Conservation (phyloP, 2,113 vertebrate species). For the Epinephelus cyanopodus region DNA sequence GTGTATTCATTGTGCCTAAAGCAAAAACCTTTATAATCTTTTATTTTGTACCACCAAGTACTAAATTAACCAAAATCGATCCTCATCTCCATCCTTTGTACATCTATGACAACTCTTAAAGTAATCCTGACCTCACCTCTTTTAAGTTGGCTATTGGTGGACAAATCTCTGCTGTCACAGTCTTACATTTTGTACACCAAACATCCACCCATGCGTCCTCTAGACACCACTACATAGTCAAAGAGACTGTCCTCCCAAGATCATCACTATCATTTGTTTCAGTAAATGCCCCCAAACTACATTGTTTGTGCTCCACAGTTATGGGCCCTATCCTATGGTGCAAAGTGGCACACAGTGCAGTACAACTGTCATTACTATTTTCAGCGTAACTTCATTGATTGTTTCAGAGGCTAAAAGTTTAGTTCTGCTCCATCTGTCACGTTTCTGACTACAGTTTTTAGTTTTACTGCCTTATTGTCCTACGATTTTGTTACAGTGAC, state of each 20-base stretch:
- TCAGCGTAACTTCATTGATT: no score
- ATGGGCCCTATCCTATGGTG: no score
- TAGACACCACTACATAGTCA: background rate
- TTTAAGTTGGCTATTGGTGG: background rate
- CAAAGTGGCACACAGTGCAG: no score
- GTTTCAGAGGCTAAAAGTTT: no score
- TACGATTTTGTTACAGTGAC: no score
- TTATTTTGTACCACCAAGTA: background rate
- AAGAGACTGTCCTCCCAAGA: background rate
- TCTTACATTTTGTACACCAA: background rate
- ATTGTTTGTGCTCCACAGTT: background rate
- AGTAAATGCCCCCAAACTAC: background rate
- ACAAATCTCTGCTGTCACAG: background rate
- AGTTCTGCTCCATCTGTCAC: no score
- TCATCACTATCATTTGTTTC: background rate
- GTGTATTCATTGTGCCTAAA: background rate
- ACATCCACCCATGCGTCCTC: background rate
- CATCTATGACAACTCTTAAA: background rate
- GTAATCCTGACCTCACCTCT: background rate
- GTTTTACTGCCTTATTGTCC: no score
- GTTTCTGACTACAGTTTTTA: no score
- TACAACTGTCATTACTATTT: no score
- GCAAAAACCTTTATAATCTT: background rate
- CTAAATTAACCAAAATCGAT: background rate
- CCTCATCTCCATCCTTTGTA: background rate